phyloP scores from a whole-genome alignment of 2,113 vertebrate species.

The Pteropus alecto region DNA sequence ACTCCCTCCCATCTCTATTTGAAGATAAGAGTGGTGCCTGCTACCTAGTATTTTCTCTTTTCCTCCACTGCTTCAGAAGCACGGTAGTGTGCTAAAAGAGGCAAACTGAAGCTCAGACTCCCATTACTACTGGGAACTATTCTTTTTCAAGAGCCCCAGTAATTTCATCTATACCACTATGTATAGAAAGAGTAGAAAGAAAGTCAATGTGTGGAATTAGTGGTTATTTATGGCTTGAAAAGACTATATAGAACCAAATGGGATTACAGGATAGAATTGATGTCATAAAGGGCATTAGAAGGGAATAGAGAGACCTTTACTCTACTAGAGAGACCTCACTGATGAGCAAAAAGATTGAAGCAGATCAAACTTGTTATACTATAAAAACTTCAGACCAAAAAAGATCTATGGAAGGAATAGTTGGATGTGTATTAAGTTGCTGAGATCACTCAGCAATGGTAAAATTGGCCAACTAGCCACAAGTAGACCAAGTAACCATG shows the following conservation, averaged over 20 bases:
- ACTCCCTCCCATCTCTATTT: neutral
- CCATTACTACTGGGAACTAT: neutral
- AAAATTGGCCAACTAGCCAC: neutral
- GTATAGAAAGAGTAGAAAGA: neutral
- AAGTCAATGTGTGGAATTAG: neutral
- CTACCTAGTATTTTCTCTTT: neutral
- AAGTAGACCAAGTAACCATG: neutral
- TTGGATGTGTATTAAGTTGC: neutral
- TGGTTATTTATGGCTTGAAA: neutral
- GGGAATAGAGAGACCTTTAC: neutral
- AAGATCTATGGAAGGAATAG: neutral
- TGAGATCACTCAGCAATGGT: neutral
- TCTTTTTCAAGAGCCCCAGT: neutral
- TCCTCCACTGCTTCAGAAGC: neutral
- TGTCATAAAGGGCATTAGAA: neutral
- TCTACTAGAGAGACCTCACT: neutral
- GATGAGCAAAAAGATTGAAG: neutral
- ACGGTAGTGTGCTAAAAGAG: neutral
- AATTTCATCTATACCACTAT: neutral
- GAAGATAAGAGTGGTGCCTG: neutral
- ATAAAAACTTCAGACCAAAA: neutral
- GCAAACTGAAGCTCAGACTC: neutral
- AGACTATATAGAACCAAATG: neutral
- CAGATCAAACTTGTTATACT: neutral
- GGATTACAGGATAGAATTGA: neutral